Percentiles rank a stretch among this genome's conserved stretches.
Conservation (phyloP, 23 tunicate species). For the Halocynthia aurantium region DNA sequence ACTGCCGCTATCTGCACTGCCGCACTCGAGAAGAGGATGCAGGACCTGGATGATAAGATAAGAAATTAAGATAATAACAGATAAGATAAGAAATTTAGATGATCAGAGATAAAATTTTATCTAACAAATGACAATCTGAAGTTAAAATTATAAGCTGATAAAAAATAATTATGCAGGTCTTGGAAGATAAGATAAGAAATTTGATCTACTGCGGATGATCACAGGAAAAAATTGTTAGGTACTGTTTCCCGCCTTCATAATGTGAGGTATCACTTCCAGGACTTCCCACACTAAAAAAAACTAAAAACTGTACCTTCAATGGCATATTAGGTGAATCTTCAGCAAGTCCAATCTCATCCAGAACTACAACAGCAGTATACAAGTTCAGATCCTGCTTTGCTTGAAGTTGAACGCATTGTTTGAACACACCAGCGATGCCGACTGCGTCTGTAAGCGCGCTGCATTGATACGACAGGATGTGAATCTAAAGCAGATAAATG, state of each 20-base stretch:
- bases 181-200: too few relatives aligned
- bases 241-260: too few relatives aligned
- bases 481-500: conserved; percentile 14
- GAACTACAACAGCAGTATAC: conserved; percentile 56
- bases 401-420: conserved; percentile 64
- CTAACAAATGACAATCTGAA: too few relatives aligned
- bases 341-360: conserved; percentile 77
- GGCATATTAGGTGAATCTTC: conserved; percentile 80
- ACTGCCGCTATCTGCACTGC: conserved; percentile 9
- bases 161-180: too few relatives aligned
- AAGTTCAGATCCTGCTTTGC: conserved; percentile 32
- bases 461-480: conserved; percentile 60
- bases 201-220: too few relatives aligned
- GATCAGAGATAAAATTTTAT: too few relatives aligned
- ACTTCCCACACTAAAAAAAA: too few relatives aligned
- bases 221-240: too few relatives aligned
- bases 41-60: conserved; percentile 17
- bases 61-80: neutral
- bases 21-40: conserved; percentile 59
- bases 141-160: too few relatives aligned
- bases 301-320: conserved; percentile 16
- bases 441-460: conserved; percentile 66
- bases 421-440: conserved; percentile 61
- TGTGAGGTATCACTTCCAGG: too few relatives aligned
- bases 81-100: neutral